Evolutionary conservation across 1,140 invertebrate genomes (phyloP).

Genomic region (Hesperophylax magnus): DNA sequence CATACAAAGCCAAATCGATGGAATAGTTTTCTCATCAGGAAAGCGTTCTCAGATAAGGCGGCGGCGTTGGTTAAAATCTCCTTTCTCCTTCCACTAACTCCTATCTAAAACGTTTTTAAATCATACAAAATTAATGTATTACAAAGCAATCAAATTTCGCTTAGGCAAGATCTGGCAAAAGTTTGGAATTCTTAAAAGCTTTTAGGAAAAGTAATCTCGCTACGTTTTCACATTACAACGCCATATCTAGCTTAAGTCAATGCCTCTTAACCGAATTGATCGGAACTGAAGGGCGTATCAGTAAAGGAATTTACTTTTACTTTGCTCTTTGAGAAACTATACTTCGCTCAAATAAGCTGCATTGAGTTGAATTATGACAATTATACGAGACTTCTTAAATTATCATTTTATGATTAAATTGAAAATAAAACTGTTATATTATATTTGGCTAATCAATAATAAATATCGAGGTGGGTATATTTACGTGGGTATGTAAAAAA

Average conservation of each 20-base stretch:
- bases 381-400: too few relatives aligned
- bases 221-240: neutral
- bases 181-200: slow-evolving; percentile 21
- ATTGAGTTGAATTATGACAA: too few relatives aligned
- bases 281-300: neutral
- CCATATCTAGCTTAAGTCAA: neutral
- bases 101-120: slow-evolving; percentile 12
- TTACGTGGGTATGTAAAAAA: too few relatives aligned
- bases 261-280: neutral
- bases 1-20: neutral
- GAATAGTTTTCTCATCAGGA: neutral
- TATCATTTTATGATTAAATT: too few relatives aligned
- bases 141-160: slow-evolving; percentile 21
- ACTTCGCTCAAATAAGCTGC: too few relatives aligned
- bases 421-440: too few relatives aligned
- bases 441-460: too few relatives aligned
- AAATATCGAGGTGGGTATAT: too few relatives aligned
- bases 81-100: neutral
- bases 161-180: slow-evolving; percentile 5
- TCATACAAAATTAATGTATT: slow-evolving; percentile 21
- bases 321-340: neutral
- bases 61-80: neutral
- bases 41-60: neutral
- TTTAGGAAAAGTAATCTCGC: slow-evolving; percentile 16
- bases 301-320: neutral